phyloP scores from a whole-genome alignment of 2,888 invertebrate genomes.

The Lasioglossum lativentre region DNA sequence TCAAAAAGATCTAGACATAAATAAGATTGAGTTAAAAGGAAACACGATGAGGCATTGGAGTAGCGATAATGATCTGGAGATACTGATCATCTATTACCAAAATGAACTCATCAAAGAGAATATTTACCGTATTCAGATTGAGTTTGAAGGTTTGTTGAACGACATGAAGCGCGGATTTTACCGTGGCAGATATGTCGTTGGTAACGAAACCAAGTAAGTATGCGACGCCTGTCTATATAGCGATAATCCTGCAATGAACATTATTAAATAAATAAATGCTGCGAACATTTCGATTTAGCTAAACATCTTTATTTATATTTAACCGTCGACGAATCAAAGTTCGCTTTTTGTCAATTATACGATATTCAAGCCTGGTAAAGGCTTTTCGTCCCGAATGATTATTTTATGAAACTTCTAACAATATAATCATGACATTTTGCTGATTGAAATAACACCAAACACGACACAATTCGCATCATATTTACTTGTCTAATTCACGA shows the following conservation, averaged over 20 bases:
- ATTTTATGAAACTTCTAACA: too few relatives aligned
- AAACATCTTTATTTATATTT: too few relatives aligned
- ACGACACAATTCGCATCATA: too few relatives aligned
- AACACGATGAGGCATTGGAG: accelerated
- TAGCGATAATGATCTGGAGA: not conserved
- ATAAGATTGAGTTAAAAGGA: accelerated
- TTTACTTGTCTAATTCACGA: too few relatives aligned
- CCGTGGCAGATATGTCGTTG: constrained; percentile 87
- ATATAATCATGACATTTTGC: too few relatives aligned
- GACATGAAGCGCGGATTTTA: constrained; percentile 89
- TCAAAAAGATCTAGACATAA: constrained; percentile 40
- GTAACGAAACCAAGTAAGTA: constrained; percentile 79
- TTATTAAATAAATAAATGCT: not conserved
- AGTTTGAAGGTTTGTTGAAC: constrained; percentile 86
- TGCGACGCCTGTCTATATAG: not conserved
- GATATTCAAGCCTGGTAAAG: too few relatives aligned
- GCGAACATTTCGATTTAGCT: too few relatives aligned
- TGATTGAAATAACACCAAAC: too few relatives aligned
- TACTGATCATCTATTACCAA: constrained; percentile 9
- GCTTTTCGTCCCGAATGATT: too few relatives aligned
- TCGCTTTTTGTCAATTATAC: too few relatives aligned
- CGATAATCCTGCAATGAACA: not conserved
- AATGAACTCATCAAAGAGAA: accelerated
- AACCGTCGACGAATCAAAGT: too few relatives aligned
- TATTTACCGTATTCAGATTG: constrained; percentile 86